Conservation (phyloP, 2,113 vertebrate genomes). For the Ochotona princeps region DNA sequence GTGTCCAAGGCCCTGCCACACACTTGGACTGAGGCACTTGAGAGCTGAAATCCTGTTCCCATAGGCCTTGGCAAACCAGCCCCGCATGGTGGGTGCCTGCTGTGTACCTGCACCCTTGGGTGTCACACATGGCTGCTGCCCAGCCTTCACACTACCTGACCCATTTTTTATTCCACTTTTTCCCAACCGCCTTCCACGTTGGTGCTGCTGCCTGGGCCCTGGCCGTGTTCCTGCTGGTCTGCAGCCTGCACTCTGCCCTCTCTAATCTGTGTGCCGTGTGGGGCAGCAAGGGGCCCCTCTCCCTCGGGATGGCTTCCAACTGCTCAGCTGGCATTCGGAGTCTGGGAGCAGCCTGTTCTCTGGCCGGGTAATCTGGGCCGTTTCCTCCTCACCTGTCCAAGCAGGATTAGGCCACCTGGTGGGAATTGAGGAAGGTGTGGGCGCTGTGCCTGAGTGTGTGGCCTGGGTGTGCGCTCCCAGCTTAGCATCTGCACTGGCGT, state of each 20-base stretch:
- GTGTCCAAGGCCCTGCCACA: not conserved
- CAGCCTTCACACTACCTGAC: not conserved
- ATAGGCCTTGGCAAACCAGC: not conserved
- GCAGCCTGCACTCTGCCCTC: not conserved
- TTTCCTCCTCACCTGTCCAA: not conserved
- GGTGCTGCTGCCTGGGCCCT: not conserved
- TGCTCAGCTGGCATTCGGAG: not conserved
- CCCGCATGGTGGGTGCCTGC: not conserved
- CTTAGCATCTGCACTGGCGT: not conserved
- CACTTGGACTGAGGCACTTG: not conserved
- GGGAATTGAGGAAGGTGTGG: no score
- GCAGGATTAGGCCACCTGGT: not conserved
- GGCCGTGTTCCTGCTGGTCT: not conserved
- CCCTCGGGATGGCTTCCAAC: not conserved
- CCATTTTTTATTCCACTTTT: not conserved
- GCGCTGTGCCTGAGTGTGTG: no score
- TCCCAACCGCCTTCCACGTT: not conserved
- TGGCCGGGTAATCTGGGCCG: not conserved
- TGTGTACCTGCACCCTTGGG: not conserved
- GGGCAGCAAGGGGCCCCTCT: not conserved
- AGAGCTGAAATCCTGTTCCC: not conserved
- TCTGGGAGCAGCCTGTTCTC: not conserved
- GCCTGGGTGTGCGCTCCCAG: not conserved
- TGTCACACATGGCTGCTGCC: not conserved
- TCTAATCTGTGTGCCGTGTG: not conserved